Evolutionary conservation across 2,888 invertebrate genomes (phyloP), one percentile per base, ranked within the genome.

Genomic region (Hypomecis punctinalis): DNA sequence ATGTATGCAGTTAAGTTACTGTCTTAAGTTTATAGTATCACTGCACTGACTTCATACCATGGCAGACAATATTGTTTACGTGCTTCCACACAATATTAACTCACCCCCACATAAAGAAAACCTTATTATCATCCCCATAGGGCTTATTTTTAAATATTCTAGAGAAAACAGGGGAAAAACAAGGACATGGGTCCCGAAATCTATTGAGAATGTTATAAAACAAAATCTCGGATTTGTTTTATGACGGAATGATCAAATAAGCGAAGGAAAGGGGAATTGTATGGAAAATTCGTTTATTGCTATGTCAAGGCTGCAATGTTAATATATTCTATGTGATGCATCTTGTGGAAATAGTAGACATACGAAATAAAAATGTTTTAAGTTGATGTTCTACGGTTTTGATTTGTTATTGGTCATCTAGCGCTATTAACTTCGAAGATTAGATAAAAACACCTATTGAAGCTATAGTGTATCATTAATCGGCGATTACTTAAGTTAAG

Each of bases 1-100:
- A 8, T 7, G 33, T 0, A 36, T 5, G n/a, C 10, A 10, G 40
- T 11, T 5, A 55, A 33, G 11, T 37, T 63, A 63, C 63, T 63
- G 59, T 4, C 35, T 4, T 0, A 11, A 10, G 11, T 52, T 52
- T 47, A 47, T 47, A 46, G n/a, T 13, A 56, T 10, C n/a, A 43
- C 56, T 58, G 61, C 58, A 66, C 52, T 66, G 64, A 63, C 67
- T 67, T 53, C 64, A 63, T 68, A 67, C 57, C 55, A 57, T 52
- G 35, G 52, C 33, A 66, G 56, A 69, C 71, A 67, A 72, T 73
- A 74, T 74, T 73, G 73, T 73, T 74, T 73, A 73, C 72, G 71
- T 74, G 71, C 71, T 65, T 33, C 57, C 37, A 65, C 65, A 61
- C 59, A 65, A 70, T 72, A 74, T 68, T 67, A 64, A 62, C 63